Evolutionary conservation across 2,113 vertebrate species (phyloP).

Genomic region (Ceratotherium simum): DNA sequence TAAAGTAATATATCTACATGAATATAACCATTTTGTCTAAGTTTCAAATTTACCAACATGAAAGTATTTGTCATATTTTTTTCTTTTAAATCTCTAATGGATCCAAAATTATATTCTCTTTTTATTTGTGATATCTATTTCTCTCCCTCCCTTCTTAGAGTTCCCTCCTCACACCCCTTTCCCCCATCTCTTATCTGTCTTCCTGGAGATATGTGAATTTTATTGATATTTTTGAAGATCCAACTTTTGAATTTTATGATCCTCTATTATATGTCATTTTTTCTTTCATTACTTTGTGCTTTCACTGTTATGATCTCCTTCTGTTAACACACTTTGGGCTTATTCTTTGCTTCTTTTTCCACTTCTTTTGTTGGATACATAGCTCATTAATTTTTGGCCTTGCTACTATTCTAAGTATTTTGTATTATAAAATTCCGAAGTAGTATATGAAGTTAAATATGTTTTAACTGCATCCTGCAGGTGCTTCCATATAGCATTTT

Average conservation of each 20-base stretch:
- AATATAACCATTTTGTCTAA: not conserved
- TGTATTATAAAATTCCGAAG: not conserved
- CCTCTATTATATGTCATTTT: not conserved
- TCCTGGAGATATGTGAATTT: not conserved
- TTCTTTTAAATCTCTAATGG: not conserved
- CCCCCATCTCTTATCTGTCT: not conserved
- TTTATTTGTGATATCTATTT: not conserved
- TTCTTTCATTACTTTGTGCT: not conserved
- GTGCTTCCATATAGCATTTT: not conserved
- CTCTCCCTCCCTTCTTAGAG: not conserved
- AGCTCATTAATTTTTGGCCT: not conserved
- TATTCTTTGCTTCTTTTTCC: not conserved
- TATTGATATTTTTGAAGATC: not conserved
- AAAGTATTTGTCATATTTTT: not conserved
- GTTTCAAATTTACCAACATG: not conserved
- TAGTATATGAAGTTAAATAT: not conserved
- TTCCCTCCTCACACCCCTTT: not conserved
- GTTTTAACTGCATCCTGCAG: not conserved
- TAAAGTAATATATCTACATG: not conserved
- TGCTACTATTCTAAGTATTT: not conserved
- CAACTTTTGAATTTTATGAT: not conserved
- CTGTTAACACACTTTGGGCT: not conserved
- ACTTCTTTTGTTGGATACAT: not conserved
- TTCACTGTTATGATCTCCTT: not conserved
- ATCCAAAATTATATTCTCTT: not conserved